Evolutionary conservation across 2,113 vertebrate genomes (phyloP).

Genomic region (Callorhinus ursinus): DNA sequence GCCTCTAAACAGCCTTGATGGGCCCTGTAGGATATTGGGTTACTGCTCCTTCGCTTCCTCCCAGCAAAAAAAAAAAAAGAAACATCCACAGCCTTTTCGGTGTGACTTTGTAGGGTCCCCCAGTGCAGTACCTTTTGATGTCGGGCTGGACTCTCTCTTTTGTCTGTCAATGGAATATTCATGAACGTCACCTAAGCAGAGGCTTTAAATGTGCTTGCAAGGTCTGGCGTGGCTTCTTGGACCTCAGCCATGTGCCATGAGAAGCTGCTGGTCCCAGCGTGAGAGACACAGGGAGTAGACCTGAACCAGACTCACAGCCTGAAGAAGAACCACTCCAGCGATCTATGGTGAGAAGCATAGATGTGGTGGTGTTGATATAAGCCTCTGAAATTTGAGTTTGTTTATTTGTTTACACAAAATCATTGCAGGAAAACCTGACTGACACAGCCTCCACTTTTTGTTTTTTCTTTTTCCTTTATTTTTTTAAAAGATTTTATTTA

Average conservation of each 20-base stretch:
- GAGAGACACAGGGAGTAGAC: not conserved
- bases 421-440: not conserved
- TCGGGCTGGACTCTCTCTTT: not conserved
- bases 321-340: not conserved
- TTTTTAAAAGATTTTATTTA: not conserved
- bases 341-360: not conserved
- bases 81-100: slow-evolving; percentile 22
- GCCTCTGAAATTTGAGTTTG: not conserved
- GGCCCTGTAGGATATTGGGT: slow-evolving; percentile 38
- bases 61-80: not conserved
- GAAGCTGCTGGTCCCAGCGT: not conserved
- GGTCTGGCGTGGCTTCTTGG: not conserved
- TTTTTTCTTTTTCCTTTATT: not conserved
- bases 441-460: not conserved
- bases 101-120: not conserved
- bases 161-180: not conserved
- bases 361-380: not conserved
- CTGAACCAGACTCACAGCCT: not conserved
- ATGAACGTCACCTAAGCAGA: not conserved
- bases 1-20: slow-evolving; percentile 54
- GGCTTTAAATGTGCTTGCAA: not conserved
- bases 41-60: not conserved
- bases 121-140: not conserved
- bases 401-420: not conserved
- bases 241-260: not conserved